Evolutionary conservation across 2,888 invertebrate genomes (phyloP).

Genomic region (Andrena dorsata): DNA sequence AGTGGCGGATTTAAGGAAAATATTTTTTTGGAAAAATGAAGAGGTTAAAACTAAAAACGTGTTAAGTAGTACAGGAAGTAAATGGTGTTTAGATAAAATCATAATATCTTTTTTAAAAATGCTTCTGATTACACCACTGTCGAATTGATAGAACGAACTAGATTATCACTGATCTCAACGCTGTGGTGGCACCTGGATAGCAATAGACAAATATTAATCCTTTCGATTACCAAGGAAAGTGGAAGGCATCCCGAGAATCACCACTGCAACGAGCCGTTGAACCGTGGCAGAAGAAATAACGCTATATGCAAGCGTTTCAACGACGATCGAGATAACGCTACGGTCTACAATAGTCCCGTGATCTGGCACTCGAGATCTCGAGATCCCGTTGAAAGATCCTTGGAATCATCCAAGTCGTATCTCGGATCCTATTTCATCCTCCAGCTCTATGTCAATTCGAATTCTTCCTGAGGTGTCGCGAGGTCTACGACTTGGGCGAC

Average conservation of each 20-base stretch:
- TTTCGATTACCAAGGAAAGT: too few species aligned
- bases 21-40: too few species aligned
- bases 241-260: background rate
- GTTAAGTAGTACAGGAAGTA: too few species aligned
- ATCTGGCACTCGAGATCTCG: constrained; percentile 41
- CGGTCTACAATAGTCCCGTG: constrained; percentile 23
- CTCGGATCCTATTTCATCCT: constrained; percentile 31
- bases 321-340: constrained; percentile 44
- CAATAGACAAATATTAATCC: too few species aligned
- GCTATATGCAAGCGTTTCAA: constrained; percentile 22
- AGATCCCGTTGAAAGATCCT: constrained; percentile 34
- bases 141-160: too few species aligned
- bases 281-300: constrained; percentile 18
- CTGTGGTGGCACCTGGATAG: too few species aligned
- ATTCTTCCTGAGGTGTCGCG: background rate
- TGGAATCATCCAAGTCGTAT: constrained; percentile 20
- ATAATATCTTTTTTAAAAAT: too few species aligned
- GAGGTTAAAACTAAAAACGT: too few species aligned
- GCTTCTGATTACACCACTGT: too few species aligned
- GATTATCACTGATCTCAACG: too few species aligned
- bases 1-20: too few species aligned
- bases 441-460: background rate
- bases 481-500: background rate
- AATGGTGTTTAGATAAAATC: too few species aligned
- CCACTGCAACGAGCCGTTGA: background rate